A percentile compares a stretch with the other conserved stretches of the same genome.
These are phyloP conservation scores for Catotricha subobsoleta DNA, from an alignment of 2,888 invertebrate genomes.

Conservation along the genomic window DNA sequence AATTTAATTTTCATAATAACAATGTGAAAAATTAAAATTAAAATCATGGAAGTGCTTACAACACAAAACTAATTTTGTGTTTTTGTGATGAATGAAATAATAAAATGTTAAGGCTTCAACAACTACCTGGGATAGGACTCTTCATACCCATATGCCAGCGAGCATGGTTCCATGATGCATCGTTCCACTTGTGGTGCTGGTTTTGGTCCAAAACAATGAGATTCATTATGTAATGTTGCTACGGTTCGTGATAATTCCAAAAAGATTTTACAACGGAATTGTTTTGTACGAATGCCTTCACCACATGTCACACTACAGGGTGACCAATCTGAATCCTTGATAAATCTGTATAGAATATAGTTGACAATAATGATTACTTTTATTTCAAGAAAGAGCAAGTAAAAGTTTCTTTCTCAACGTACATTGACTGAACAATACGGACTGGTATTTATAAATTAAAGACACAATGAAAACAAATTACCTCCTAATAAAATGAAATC, in stretches of 20 bases:
- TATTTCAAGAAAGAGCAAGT: no score
- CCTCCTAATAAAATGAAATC: no score
- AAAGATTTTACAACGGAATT: slow-evolving; percentile 89
- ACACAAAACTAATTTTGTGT: no score
- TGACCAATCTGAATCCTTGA: slow-evolving; percentile 76
- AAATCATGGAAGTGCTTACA: no score
- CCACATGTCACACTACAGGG: slow-evolving; percentile 86
- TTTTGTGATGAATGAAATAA: no score
- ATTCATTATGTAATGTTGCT: slow-evolving; percentile 65
- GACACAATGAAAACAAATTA: no score
- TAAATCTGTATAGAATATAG: slow-evolving; percentile 47
- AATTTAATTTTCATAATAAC: no score
- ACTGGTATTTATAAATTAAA: no score
- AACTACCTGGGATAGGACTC: slow-evolving; percentile 23
- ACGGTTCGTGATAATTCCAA: slow-evolving; percentile 79
- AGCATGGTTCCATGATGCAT: slow-evolving; percentile 64
- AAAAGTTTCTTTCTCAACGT: no score
- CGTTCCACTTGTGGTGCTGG: slow-evolving; percentile 65
- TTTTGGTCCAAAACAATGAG: slow-evolving; percentile 70
- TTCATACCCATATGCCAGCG: slow-evolving; percentile 39
- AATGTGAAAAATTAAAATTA: no score
- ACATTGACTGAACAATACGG: no score
- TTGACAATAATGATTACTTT: no score
- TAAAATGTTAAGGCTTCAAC: not conserved
- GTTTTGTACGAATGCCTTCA: slow-evolving; percentile 66